Base-by-base conservation (phyloP, 2,888 invertebrate genomes). In the Cactoblastis cactorum region DNA sequence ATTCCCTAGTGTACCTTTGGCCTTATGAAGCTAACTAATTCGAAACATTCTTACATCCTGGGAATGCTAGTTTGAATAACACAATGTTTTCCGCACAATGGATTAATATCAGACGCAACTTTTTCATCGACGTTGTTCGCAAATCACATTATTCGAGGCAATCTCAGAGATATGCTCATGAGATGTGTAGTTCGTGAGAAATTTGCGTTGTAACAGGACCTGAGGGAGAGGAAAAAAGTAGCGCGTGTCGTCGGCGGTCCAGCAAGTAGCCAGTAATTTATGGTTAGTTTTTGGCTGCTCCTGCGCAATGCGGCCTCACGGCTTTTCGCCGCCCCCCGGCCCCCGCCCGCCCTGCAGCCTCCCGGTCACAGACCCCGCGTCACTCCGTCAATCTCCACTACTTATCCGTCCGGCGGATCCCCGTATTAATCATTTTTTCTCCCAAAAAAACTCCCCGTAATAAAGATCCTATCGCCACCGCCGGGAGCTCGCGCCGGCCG, bases 221-320 rank as follows among this genome's bases (percentile, higher is more conserved):
- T 73, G 73, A 68, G 73, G 72, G 65, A 61, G 57, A 64, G 69
- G 66, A 80, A 83, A 83, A 85, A 86, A 79, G 71, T 62, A 53
- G 62, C 72, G 83, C 84, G 85, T 87, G 86, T 85, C 84, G 77
- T 77, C 81, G 71, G 79, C 72, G 71, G 81, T 75, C 77, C 74
- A 69, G 80, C 89, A 83, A 89, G 88, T 83, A 79, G 84, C 80
- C 81, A 73, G 88, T 90, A 90, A 90, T 90, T 90, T 89, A 90
- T 90, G 90, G 89, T 90, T 90, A 90, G 89, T 89, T 90, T 90
- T 89, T 87, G 90, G 88, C 77, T 76, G 84, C 79, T 77, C 69
- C 77, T 62, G 79, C 79, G 88, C 86, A 87, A 86, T 88, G 88
- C 76, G 61, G 87, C 83, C 83, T 78, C 82, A 77, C 84, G 79